Base-by-base conservation (phyloP, 2,888 invertebrate genomes). In the Fissipunctia ypsillon region DNA sequence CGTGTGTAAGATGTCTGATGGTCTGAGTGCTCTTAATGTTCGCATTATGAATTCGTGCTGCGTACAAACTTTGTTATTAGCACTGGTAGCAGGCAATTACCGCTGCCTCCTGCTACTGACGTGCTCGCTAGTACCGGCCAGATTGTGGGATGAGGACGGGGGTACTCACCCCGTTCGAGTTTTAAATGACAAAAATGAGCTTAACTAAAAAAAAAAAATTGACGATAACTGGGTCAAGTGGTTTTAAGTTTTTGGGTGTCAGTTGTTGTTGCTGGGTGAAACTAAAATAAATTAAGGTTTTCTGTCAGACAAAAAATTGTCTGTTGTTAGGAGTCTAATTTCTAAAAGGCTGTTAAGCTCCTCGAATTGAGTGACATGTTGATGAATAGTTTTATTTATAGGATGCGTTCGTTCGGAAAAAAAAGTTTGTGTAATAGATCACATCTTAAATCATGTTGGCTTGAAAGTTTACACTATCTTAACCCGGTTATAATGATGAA, bases 51-150 rank as follows among this genome's bases (percentile, higher is more conserved):
- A 83, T 86, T 86, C 80, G 73, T 73, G 72, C 48, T 74, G 69
- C 80, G 78, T 71, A 64, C 71, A 85, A 91, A 91, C 89, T 90
- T 90, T 87, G 87, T 85, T 87, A 87, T 90, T 87, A 90, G 77
- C 73, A 78, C 64, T 70, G 74, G 77, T 72, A 84, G 83, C 85
- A 87, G 85, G 84, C 80, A 87, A 88, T 89, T 87, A 81, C 76
- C 81, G 31, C 38, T 69, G 67, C 64, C 67, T 80, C 80, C 78
- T 80, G 81, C 76, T 83, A 78, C 67, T 80, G 73, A 80, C 79
- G 76, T 75, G 81, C 69, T 78, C 65, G 48, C 64, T 73, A 60
- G 64, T 25, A 65, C 52, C 45, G 48, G 25, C 31, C 31, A 57
- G 38, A 68, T 57, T 68, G 68, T 66, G 56, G 63, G 43, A 69